Conservation (phyloP, 2,113 vertebrate genomes). For the Salvator merianae region DNA sequence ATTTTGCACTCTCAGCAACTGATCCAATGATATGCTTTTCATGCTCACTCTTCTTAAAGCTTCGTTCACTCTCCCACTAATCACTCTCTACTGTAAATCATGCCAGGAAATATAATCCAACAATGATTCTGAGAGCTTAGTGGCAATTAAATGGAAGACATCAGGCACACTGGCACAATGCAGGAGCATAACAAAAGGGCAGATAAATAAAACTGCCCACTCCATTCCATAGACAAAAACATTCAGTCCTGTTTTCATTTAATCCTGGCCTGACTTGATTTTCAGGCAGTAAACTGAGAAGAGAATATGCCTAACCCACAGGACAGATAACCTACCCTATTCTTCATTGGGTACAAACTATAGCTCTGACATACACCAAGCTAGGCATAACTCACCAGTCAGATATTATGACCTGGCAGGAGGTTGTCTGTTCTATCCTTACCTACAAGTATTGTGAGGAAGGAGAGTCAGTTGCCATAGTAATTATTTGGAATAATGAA, state of each 20-base stretch:
- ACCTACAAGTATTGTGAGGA: no score
- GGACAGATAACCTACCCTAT: no score
- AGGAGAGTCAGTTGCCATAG: no score
- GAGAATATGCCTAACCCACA: no score
- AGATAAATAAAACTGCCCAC: not conserved
- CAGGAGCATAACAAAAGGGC: not conserved
- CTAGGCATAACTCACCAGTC: no score
- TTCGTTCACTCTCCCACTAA: not conserved
- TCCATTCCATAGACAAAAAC: not conserved
- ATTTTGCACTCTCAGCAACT: not conserved
- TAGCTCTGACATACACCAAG: no score
- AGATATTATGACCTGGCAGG: no score
- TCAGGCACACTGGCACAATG: not conserved
- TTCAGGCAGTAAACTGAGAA: not conserved
- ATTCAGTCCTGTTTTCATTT: conserved; percentile 8
- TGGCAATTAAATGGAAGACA: not conserved
- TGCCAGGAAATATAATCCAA: not conserved
- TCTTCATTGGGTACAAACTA: no score
- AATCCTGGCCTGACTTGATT: not conserved
- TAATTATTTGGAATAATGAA: no score
- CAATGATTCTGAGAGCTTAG: not conserved
- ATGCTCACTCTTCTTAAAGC: not conserved
- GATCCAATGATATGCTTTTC: not conserved
- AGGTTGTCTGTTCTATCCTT: no score
- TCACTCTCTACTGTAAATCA: not conserved